Base-by-base conservation (phyloP, 2,888 invertebrate genomes). In the Cynaeus angustus region DNA sequence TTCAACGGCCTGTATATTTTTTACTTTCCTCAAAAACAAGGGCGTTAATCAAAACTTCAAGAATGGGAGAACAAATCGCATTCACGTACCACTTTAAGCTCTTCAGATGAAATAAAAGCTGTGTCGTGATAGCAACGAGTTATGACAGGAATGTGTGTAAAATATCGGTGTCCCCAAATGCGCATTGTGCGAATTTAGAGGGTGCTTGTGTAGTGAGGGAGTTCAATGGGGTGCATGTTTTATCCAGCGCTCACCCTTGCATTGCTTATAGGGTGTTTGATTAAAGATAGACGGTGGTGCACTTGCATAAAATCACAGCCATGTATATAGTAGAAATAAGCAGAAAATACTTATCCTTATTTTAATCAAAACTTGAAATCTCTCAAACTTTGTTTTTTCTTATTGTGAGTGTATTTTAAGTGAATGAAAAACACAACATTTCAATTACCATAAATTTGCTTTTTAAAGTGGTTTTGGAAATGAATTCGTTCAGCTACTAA, bases 201-300 rank as follows among this genome's bases (percentile, higher is more conserved):
- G 75, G 75, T 59, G 45, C 59, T 46, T n/a, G 67, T 46, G 66
- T 61, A 61, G 41, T 69, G 67, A 77, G 79, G 77, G 73, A 72
- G 72, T 69, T 71, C 72, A 76, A 78, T 76, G 73, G 80, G 81
- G 81, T 80, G 80, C 79, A 81, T 80, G 80, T 80, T 79, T 80
- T 79, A 80, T 78, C 72, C 74, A 67, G 72, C 70, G 73, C 74
- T 76, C 77, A 77, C 79, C 78, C 78, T 75, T 75, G 64, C 55
- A 59, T 71, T 74, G 50, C 69, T 62, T 75, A 41, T 41, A 71
- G 78, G 80, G 80, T 79, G 78, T 79, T 79, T 81, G 79, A 81
- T 81, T 80, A 81, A 79, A 78, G 77, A 76, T 77, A 79, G 75
- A 75, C 78, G 73, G 73, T 72, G 69, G 67, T 78, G 75, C 74